phyloP scores from a whole-genome alignment of 1,140 invertebrate species.

The Caenorhabditis inopinata region DNA sequence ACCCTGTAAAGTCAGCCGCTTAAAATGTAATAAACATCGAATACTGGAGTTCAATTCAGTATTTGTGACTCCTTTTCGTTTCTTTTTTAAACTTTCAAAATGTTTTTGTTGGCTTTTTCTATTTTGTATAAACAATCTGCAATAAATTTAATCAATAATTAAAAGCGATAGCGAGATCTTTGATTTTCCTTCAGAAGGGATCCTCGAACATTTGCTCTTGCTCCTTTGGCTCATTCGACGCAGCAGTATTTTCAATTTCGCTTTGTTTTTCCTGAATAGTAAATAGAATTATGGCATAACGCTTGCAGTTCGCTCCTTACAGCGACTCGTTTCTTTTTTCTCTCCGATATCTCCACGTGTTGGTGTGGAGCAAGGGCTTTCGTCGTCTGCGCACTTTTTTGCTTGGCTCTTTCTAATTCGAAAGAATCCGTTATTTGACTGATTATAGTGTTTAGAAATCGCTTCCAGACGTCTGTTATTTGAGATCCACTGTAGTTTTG shows the following conservation, averaged over 20 bases:
- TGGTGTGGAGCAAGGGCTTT: constrained; percentile 50
- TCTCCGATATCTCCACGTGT: constrained; percentile 40
- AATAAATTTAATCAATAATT: too few relatives aligned
- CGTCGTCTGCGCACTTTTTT: constrained; percentile 38
- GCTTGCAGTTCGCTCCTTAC: neutral
- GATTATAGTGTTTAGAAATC: constrained; percentile 45
- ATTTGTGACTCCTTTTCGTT: too few relatives aligned
- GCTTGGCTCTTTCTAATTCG: constrained; percentile 48
- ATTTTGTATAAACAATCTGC: too few relatives aligned
- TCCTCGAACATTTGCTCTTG: constrained; percentile 50
- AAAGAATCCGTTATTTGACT: constrained; percentile 50
- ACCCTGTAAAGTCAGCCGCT: too few relatives aligned
- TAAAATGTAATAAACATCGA: too few relatives aligned
- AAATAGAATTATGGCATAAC: neutral
- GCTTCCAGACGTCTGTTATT: constrained; percentile 48
- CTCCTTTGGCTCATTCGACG: constrained; percentile 32
- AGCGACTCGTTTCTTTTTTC: constrained; percentile 44
- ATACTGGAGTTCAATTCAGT: too few relatives aligned
- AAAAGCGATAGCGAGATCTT: too few relatives aligned
- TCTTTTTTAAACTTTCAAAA: too few relatives aligned
- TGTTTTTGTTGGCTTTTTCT: too few relatives aligned
- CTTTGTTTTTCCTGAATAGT: constrained; percentile 41
- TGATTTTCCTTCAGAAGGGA: constrained; percentile 36
- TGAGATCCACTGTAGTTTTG: constrained; percentile 45
- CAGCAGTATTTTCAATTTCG: constrained; percentile 37